phyloP scores from a whole-genome alignment of 2,797 vertebrate genomes.

The Tragelaphus oryx region DNA sequence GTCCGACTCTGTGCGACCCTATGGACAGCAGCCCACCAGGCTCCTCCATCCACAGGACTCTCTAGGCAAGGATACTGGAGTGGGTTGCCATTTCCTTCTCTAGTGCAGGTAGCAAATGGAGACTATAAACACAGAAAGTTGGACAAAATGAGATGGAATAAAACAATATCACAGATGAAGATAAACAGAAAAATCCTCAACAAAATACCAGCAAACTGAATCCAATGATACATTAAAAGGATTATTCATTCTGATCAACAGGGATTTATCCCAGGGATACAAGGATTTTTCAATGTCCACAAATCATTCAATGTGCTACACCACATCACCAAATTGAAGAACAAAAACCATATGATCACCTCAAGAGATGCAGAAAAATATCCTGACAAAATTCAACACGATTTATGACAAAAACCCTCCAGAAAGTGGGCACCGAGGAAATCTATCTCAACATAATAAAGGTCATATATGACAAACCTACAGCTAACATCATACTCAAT shows the following conservation, averaged over 20 bases:
- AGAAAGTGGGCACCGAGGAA: not conserved
- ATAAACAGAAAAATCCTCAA: not conserved
- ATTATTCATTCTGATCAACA: not conserved
- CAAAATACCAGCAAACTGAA: not conserved
- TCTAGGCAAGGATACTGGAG: not conserved
- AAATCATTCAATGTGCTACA: not conserved
- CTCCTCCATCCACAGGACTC: not conserved
- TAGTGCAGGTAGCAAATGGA: not conserved
- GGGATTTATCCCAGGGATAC: not conserved
- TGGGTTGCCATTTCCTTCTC: not conserved
- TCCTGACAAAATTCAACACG: not conserved
- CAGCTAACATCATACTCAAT: not conserved
- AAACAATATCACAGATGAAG: not conserved
- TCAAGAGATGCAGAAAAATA: not conserved
- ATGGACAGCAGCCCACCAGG: not conserved
- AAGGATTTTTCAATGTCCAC: not conserved
- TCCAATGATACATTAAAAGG: not conserved
- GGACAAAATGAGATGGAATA: not conserved
- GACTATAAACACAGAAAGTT: not conserved
- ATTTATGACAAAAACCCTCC: not conserved
- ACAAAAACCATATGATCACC: not conserved
- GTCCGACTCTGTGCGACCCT: rapidly evolving
- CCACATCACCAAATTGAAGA: not conserved
- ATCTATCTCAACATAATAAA: not conserved
- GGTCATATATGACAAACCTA: not conserved